Base-by-base conservation (phyloP, 2,888 invertebrate species). In the Eupithecia vulgata region DNA sequence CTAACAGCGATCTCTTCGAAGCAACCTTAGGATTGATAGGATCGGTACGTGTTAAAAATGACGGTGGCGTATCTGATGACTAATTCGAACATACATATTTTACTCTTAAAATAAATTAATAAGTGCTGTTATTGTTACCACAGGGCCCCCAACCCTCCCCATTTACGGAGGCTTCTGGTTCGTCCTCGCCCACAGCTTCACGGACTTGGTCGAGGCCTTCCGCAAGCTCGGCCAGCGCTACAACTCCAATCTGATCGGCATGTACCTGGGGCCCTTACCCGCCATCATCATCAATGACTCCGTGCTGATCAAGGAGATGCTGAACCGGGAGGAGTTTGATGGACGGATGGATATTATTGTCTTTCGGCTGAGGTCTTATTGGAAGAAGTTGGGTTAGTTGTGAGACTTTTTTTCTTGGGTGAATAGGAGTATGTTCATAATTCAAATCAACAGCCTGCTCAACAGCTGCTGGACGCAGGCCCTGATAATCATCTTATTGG, bases 111-210 rank as follows among this genome's bases (percentile, higher is more conserved):
- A n/a, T n/a, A n/a, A n/a, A n/a, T n/a, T n/a, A n/a, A n/a, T n/a
- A n/a, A n/a, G n/a, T n/a, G n/a, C n/a, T 57, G 25, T 57, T 57
- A 15, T 52, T 70, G 17, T 45, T 73, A 72, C 80, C 79, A 17
- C 84, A 96, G 96, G 96, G 61, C 95, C 96, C 3, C 95, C 95
- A 0, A 94, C 95, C 34, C 84, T 96, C 61, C 96, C 96, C 1
- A 68, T 96, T 25, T 95, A 95, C 80, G 96, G 96, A 3, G 95
- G 95, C 40, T 96, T 96, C 77, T 95, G 95, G 87, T 91, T 95
- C 59, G 82, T 96, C 61, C 83, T 96, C 57, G 84, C 95, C 71
- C 87, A 95, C 48, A 90, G 95, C 77, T 94, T 93, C 76, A 90
- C 90, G 67, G 95, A 94, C 80, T 86, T 96, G 0, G 93, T 95